Evolutionary conservation across 2,888 invertebrate genomes (phyloP).

Genomic region (Hydroisotoma schaefferi): DNA sequence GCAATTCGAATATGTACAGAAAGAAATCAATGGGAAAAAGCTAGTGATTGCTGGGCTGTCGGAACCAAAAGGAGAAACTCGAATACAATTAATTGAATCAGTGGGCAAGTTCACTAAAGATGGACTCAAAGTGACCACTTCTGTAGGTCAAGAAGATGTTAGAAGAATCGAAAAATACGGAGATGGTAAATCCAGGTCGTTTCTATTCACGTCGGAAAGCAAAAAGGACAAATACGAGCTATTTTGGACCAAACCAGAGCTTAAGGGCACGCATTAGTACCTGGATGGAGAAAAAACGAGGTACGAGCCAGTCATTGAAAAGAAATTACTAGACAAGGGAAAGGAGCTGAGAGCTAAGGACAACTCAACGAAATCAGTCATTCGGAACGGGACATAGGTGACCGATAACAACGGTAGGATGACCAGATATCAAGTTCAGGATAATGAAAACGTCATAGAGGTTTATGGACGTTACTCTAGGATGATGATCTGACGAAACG

Average conservation of each 20-base stretch:
- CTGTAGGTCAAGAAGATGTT: not conserved
- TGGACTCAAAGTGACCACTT: not conserved
- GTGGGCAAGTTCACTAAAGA: not conserved
- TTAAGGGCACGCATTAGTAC: not conserved
- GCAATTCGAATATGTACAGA: not conserved
- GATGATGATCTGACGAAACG: too few relatives aligned
- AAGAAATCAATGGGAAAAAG: not conserved
- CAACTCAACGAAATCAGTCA: not conserved
- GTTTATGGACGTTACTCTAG: too few relatives aligned
- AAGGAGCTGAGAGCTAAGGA: not conserved
- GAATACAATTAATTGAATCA: not conserved
- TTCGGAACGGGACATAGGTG: not conserved
- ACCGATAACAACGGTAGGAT: too few relatives aligned
- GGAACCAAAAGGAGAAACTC: not conserved
- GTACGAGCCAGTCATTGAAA: not conserved
- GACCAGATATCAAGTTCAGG: too few relatives aligned
- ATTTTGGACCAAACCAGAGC: not conserved
- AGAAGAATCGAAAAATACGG: not conserved
- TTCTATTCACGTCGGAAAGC: not conserved
- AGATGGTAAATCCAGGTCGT: not conserved
- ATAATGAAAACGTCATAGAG: too few relatives aligned
- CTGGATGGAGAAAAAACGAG: not conserved
- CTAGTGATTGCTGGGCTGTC: not conserved
- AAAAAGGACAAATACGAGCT: not conserved
- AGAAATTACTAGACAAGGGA: not conserved